phyloP scores from a whole-genome alignment of 2,797 vertebrate genomes.

The Lepilemur septentrionalis region DNA sequence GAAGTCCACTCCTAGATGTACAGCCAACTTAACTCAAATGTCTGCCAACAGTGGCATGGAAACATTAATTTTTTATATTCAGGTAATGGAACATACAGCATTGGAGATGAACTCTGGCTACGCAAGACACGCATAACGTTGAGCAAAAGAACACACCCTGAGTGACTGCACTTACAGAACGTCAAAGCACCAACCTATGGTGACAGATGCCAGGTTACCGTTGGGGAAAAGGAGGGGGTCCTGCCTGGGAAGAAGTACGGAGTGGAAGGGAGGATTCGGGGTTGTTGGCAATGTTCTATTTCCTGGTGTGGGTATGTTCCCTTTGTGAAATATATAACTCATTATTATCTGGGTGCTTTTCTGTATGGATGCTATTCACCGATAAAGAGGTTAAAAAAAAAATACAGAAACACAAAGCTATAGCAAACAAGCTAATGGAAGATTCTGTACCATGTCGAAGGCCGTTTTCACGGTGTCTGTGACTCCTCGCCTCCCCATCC shows the following conservation, averaged over 20 bases:
- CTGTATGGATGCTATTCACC: neutral
- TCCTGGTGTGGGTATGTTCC: neutral
- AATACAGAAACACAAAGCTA: neutral
- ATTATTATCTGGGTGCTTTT: neutral
- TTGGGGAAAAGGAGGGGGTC: neutral
- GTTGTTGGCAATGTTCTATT: neutral
- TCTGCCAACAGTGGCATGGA: neutral
- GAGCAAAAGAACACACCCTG: neutral
- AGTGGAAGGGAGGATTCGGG: fast-evolving
- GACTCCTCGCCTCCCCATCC: neutral
- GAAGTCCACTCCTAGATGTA: neutral
- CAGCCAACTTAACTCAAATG: neutral
- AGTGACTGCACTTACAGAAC: neutral
- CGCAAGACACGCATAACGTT: neutral
- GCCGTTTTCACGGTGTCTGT: neutral
- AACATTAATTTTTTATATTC: neutral
- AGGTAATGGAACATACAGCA: neutral
- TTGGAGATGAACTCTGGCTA: neutral
- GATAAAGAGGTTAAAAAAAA: neutral
- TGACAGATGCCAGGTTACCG: neutral
- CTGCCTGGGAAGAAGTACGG: neutral
- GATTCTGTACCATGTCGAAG: neutral
- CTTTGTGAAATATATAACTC: neutral
- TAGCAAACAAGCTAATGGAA: neutral
- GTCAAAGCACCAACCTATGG: neutral